These are phyloP conservation scores for Sander lucioperca DNA, from an alignment of 2,113 vertebrate genomes.

Conservation along the genomic window DNA sequence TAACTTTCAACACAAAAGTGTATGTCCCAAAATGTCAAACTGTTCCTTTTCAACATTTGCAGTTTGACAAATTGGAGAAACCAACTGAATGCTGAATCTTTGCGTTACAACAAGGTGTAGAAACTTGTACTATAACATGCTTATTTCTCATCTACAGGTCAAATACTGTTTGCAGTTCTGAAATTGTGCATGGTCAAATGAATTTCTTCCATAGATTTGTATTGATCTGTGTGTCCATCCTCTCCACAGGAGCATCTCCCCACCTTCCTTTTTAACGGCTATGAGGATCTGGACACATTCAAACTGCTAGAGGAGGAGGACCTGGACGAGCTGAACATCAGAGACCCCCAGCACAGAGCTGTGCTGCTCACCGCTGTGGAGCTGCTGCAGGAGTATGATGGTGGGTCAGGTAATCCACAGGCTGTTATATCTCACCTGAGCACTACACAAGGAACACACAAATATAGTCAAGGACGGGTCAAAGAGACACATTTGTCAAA, in stretches of 20 bases:
- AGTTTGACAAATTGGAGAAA: background rate
- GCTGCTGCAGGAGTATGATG: constrained; percentile 95
- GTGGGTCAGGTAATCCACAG: constrained; percentile 80
- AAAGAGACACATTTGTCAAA: background rate
- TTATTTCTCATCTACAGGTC: background rate
- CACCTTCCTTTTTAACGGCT: constrained; percentile 97
- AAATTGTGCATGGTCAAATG: background rate
- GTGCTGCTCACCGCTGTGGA: constrained; percentile 96
- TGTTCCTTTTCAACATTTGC: background rate
- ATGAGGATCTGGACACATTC: constrained; percentile 97
- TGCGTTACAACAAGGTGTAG: background rate
- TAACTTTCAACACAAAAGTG: background rate
- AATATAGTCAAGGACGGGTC: background rate
- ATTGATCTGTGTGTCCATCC: background rate
- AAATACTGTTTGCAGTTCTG: background rate
- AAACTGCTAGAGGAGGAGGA: constrained; percentile 97
- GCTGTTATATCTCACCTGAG: background rate
- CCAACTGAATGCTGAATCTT: background rate
- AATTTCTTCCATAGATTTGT: background rate
- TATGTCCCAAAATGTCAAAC: background rate
- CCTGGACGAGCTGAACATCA: constrained; percentile 95
- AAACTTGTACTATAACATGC: background rate
- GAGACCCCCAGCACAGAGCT: constrained; percentile 92
- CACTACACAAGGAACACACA: background rate
- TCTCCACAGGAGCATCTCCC: constrained; percentile 93